Base-by-base conservation (phyloP, 1,140 invertebrate species). In the Nomia melanderi region DNA sequence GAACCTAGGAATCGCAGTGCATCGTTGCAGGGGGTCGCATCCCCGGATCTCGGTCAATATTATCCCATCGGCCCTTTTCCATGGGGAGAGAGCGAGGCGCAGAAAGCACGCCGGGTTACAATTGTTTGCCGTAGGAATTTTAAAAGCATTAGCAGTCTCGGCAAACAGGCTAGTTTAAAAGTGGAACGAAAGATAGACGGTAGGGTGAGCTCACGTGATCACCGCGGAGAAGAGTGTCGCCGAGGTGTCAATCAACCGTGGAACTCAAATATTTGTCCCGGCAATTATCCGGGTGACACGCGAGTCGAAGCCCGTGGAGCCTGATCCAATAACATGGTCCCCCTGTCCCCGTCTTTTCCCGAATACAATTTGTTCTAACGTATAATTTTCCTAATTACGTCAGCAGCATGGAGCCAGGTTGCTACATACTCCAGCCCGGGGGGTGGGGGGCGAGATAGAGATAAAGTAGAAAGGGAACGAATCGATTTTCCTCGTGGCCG, bases 31-130 rank as follows among this genome's bases (percentile, higher is more conserved):
- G 83, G 81, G 69, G 77, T 76, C 29, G 72, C 57, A 71, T 67
- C 66, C 65, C 53, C 53, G 20, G 72, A 80, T 83, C 79, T 77
- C 64, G 77, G 82, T 84, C 82, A 84, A 84, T 84, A 84, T 83
- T 79, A 63, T 80, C 75, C 72, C 81, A 71, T 57, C 44, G 47
- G 63, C 14, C 67, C 71, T 65, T 54, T 62, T 60, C 33, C 65
- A 36, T 65, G 47, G 29, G 57, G 36, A n/a, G n/a, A n/a, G n/a
- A n/a, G n/a, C n/a, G n/a, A n/a, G n/a, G n/a, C n/a, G n/a, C n/a
- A n/a, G n/a, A n/a, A n/a, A n/a, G n/a, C n/a, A n/a, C n/a, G 41
- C 14, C 31, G 8, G 50, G 44, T 44, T 4, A 23, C 56, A 41
- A 77, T 71, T 69, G 81, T 85, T 81, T 78, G 82, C 60, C 44